A percentile compares a stretch with the other conserved stretches of the same genome.
phyloP scores from a whole-genome alignment of 53 echinoderm and acorn worm genomes.

The Antedon mediterranea region DNA sequence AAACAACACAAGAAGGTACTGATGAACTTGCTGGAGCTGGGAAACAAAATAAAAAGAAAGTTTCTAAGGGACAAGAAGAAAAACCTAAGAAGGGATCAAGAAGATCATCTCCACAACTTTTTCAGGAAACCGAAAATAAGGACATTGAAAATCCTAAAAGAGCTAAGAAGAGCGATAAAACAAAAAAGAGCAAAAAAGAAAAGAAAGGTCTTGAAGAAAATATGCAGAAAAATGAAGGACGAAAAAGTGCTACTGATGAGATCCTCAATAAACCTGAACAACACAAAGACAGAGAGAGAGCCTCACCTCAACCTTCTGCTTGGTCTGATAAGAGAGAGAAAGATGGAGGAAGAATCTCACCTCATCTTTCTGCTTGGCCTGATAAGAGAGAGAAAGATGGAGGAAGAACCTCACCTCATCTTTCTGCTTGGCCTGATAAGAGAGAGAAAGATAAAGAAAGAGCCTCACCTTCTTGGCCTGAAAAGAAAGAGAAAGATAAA shows the following conservation, averaged over 20 bases:
- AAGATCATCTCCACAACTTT: neutral
- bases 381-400: too few relatives aligned
- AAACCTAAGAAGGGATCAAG: neutral
- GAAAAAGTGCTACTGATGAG: neutral
- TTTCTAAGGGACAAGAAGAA: neutral
- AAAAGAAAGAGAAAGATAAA: too few relatives aligned
- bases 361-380: too few relatives aligned
- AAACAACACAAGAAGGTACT: neutral
- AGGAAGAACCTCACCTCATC: neutral
- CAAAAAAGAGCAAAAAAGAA: neutral
- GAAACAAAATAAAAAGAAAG: neutral
- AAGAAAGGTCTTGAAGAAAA: neutral
- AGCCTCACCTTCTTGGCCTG: too few relatives aligned
- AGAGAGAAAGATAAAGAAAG: too few relatives aligned
- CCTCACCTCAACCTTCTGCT: neutral
- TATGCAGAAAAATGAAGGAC: neutral
- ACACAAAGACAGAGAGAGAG: neutral
- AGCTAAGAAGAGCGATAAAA: neutral
- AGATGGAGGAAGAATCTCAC: too few relatives aligned
- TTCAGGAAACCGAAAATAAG: neutral
- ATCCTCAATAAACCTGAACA: too few relatives aligned
- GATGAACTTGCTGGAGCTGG: neutral
- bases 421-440: too few relatives aligned
- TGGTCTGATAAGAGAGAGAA: too few relatives aligned
- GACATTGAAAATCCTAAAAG: neutral